Evolutionary conservation across 2,888 invertebrate species (phyloP), one percentile per base, ranked within the genome.

Genomic region (Platerodrilus igneus): DNA sequence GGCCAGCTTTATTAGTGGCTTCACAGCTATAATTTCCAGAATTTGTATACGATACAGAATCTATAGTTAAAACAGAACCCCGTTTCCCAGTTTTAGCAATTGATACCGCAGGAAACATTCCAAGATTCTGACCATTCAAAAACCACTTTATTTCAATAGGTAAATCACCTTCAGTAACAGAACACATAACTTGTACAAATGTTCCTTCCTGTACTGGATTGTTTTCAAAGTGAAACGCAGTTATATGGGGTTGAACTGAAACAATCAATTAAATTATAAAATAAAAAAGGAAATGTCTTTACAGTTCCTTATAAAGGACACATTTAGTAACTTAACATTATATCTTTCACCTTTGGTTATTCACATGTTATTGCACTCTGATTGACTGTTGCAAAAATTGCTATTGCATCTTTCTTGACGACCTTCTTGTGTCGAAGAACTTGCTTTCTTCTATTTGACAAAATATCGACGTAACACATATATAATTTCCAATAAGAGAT

Each of bases 11-110:
- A 41, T 68, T 68, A 11, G 39, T 75, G 33, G 84, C 86, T 58
- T 77, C 74, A 67, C 87, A 87, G 44, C 80, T 78, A 64, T 86
- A 87, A 56, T 78, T 74, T 55, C 86, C 87, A 53, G 81, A 77
- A 65, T 86, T 83, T 47, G 71, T 74, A 20, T 78, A 76, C 37
- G 76, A 74, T 20, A 81, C 79, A 5, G 77, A 74, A 56, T 81
- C 79, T 50, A 83, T 80, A 47, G 76, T 77, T 38, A 86, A 68
- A 38, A 80, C 66, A 46, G 79, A 70, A 48, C 72, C 71, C 77
- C 67, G 50, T 50, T 56, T 59, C 17, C 67, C 66, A 23, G 62
- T 54, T 37, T 56, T 52, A 3, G 62, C 53, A 5, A 56, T 51
- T 3, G 60, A 49, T 15, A 65, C 53, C 49, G 62, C 63, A 4